Conservation (phyloP, 2,888 invertebrate species). For the Phengaris alcon region DNA sequence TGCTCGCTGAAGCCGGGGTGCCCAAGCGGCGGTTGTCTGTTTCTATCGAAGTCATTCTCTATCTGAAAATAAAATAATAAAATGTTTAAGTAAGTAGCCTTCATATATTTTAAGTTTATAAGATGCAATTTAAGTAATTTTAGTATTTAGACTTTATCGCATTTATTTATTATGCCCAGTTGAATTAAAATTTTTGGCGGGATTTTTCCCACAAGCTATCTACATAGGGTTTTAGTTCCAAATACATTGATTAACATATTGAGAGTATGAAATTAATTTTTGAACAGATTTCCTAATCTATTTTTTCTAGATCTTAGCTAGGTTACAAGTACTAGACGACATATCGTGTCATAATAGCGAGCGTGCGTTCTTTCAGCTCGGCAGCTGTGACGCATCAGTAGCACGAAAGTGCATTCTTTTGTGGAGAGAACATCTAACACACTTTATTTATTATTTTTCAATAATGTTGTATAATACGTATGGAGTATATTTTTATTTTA, state of each 20-base stretch:
- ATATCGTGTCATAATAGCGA: background rate
- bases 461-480: background rate
- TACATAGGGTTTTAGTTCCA: no score
- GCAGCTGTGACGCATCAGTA: constrained; percentile 49
- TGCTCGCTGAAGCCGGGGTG: constrained; percentile 70
- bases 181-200: no score
- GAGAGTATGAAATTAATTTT: no score
- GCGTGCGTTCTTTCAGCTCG: constrained; percentile 35
- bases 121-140: no score
- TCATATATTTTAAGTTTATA: no score
- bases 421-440: constrained; percentile 38
- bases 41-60: constrained; percentile 75
- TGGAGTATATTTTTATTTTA: background rate
- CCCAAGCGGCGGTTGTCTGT: constrained; percentile 62
- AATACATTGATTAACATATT: no score
- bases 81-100: background rate
- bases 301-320: background rate
- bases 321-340: background rate
- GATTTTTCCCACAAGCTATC: no score
- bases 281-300: no score
- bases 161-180: no score
- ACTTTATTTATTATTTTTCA: constrained; percentile 24
- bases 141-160: no score
- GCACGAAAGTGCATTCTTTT: constrained; percentile 55
- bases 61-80: constrained; percentile 52